Conservation (phyloP, 2,888 invertebrate genomes). For the Himalopsyche kuldschensis region DNA sequence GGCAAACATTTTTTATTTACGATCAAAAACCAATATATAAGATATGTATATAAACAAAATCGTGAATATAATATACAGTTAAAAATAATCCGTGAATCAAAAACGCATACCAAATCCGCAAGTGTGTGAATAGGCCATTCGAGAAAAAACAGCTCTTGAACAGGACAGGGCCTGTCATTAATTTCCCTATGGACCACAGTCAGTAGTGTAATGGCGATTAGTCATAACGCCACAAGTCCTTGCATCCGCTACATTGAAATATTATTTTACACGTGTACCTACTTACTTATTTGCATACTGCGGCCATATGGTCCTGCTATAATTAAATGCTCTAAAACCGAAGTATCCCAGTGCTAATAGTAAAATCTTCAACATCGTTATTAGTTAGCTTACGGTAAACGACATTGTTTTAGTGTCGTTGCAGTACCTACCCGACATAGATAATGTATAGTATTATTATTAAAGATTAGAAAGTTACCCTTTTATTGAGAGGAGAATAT, state of each 20-base stretch:
- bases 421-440: too few species aligned
- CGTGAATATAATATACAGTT: too few species aligned
- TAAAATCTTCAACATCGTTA: too few species aligned
- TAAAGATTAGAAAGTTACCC: too few species aligned
- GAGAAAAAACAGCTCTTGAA: neutral
- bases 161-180: slow-evolving; percentile 19
- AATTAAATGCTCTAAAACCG: neutral
- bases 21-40: too few species aligned
- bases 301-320: neutral
- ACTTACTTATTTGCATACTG: neutral
- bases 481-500: too few species aligned
- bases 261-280: neutral
- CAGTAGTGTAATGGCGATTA: slow-evolving; percentile 33
- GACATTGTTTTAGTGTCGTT: too few species aligned
- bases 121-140: neutral
- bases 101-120: neutral
- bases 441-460: too few species aligned
- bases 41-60: too few species aligned
- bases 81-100: neutral
- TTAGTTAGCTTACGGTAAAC: too few species aligned
- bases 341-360: too few species aligned
- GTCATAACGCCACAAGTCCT: slow-evolving; percentile 26
- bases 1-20: too few species aligned
- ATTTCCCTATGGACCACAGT: slow-evolving; percentile 29
- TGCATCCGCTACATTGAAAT: neutral